Conservation (phyloP, 2,113 vertebrate species). For the Peromyscus californicus region DNA sequence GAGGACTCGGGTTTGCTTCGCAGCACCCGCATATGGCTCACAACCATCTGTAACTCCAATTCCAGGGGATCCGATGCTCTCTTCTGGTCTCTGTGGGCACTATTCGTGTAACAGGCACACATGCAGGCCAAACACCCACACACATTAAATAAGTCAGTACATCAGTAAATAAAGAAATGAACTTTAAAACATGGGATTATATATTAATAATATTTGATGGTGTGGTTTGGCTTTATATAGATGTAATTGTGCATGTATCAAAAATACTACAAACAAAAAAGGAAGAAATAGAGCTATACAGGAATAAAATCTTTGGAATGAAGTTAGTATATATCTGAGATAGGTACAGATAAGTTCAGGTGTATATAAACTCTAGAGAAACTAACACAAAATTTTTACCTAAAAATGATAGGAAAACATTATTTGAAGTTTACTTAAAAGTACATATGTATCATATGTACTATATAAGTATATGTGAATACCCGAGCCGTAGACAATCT, state of each 20-base stretch:
- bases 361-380: not conserved
- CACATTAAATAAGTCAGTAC: not conserved
- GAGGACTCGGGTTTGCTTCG: not conserved
- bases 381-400: not conserved
- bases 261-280: not conserved
- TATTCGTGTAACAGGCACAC: not conserved
- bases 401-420: not conserved
- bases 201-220: not conserved
- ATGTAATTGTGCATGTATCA: not conserved
- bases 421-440: not conserved
- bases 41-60: not conserved
- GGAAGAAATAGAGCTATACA: not conserved
- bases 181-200: not conserved
- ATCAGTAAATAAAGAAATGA: not conserved
- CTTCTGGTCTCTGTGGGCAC: not conserved
- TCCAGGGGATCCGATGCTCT: not conserved
- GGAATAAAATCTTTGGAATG: not conserved
- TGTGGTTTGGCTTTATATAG: not conserved
- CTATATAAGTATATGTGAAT: not conserved
- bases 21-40: not conserved
- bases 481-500: not conserved
- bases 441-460: not conserved
- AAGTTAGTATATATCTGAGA: not conserved
- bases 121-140: not conserved
- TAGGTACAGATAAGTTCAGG: not conserved